Base-by-base conservation (phyloP, 2,113 vertebrate species). In the Osmerus eperlanus region DNA sequence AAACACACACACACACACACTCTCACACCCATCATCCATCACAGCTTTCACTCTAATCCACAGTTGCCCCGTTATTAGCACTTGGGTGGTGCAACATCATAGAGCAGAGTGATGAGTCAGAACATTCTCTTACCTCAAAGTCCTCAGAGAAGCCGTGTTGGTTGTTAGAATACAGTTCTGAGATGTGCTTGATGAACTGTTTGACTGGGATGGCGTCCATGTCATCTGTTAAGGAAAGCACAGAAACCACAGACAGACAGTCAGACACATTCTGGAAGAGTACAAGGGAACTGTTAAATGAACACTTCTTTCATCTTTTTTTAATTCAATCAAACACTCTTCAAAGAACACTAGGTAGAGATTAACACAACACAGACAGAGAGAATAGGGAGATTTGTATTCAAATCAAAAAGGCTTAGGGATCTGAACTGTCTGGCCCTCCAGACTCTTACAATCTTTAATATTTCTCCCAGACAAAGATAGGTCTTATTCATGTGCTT, bases 201-300 rank as follows among this genome's bases (percentile, higher is more conserved):
- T 96, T 97, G 83, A 98, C 94, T 69, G 94, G 89, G 84, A 99
- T 90, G 72, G 95, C 95, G 83, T 96, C 96, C 94, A 95, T 95
- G 81, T 98, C 95, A 91, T 97, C 96, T 98, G 93, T 36, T 73
- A 23, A 68, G 72, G 85, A 23, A 65, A 36, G 7, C 9, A 15
- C 23, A 53, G 54, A 41, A 65, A 36, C 4, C 9, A 15, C 23
- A 53, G 54, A 56, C 25, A 65, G 6, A 9, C 13, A 28, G 60
- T 64, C 16, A 16, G 16, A 64, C 61, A 32, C 5, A 32, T 8
- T 12, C 41, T 11, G 8, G 4, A 47, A 47, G 41, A 47, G 41
- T 47, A 47, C 41, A 47, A 47, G 41, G 18, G 54, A 15, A 3
- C 4, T 55, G 54, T 15, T 15, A 9, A 7, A 18, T 7, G 18